These are phyloP conservation scores for Irena cyanogastra DNA, from an alignment of 2,113 vertebrate species.

Conservation along the genomic window DNA sequence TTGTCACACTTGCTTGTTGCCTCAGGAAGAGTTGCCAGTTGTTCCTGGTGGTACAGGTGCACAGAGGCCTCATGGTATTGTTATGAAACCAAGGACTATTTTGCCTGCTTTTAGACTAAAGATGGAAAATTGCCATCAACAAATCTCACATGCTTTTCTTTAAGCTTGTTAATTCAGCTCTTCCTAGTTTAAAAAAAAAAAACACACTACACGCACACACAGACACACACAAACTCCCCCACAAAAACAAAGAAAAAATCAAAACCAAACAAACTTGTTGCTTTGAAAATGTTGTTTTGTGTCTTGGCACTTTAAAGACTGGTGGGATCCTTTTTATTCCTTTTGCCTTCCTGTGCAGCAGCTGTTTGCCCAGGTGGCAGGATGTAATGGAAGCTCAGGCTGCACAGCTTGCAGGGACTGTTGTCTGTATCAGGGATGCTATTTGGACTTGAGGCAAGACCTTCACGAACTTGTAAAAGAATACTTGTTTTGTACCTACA, in stretches of 20 bases:
- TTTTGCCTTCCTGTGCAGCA: constrained; percentile 13
- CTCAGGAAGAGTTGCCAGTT: not conserved
- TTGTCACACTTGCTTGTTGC: not conserved
- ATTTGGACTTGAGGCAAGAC: not conserved
- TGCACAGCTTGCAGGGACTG: not conserved
- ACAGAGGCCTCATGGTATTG: not conserved
- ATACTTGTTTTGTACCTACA: not conserved
- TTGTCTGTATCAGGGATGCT: not conserved
- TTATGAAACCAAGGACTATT: not conserved
- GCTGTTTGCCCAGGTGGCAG: constrained; percentile 38
- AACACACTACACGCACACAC: too few species aligned
- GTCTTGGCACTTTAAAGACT: not conserved
- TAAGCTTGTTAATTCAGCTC: not conserved
- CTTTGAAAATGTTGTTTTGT: not conserved
- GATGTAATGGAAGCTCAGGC: constrained; percentile 1
- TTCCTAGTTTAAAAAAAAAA: not conserved
- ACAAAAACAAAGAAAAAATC: not conserved
- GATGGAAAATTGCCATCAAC: not conserved
- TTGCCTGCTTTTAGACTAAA: not conserved
- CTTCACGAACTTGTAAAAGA: not conserved
- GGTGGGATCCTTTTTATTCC: not conserved
- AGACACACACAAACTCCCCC: too few species aligned
- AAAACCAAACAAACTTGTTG: not conserved
- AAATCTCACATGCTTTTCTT: not conserved
- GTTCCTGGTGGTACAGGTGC: not conserved